These are phyloP conservation scores for Melitaea cinxia DNA, from an alignment of 1,140 invertebrate genomes.

Conservation along the genomic window DNA sequence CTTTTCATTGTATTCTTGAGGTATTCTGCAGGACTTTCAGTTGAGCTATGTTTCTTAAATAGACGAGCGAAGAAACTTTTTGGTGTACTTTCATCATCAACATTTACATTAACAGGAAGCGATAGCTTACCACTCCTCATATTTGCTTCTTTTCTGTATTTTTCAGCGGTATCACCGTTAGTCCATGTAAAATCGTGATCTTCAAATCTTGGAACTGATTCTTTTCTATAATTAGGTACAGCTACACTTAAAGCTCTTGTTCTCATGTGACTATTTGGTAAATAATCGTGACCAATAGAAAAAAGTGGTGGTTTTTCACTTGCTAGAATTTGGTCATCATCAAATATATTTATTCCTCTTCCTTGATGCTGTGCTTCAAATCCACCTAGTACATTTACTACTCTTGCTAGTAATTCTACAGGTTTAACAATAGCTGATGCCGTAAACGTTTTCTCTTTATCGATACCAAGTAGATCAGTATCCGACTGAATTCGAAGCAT, in stretches of 20 bases:
- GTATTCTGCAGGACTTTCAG: constrained; percentile 63
- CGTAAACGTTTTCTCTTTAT: constrained; percentile 89
- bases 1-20: constrained; percentile 68
- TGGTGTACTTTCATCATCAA: constrained; percentile 39
- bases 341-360: constrained; percentile 84
- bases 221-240: constrained; percentile 71
- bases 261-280: constrained; percentile 73
- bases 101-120: constrained; percentile 48
- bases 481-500: constrained; percentile 87
- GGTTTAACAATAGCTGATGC: constrained; percentile 85
- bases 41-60: constrained; percentile 61
- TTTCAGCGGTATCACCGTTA: constrained; percentile 83
- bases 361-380: constrained; percentile 79
- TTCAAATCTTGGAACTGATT: constrained; percentile 69
- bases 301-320: constrained; percentile 84
- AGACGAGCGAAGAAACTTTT: constrained; percentile 63
- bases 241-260: constrained; percentile 80
- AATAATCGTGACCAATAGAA: constrained; percentile 81
- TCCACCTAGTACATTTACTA: constrained; percentile 88
- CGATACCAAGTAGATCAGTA: constrained; percentile 88
- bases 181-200: constrained; percentile 86
- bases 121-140: constrained; percentile 70
- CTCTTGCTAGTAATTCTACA: constrained; percentile 86
- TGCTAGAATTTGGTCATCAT: constrained; percentile 86
- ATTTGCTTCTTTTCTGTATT: constrained; percentile 82